These are phyloP conservation scores for Ormyrus pomaceus DNA, from an alignment of 2,888 invertebrate genomes.

Conservation along the genomic window DNA sequence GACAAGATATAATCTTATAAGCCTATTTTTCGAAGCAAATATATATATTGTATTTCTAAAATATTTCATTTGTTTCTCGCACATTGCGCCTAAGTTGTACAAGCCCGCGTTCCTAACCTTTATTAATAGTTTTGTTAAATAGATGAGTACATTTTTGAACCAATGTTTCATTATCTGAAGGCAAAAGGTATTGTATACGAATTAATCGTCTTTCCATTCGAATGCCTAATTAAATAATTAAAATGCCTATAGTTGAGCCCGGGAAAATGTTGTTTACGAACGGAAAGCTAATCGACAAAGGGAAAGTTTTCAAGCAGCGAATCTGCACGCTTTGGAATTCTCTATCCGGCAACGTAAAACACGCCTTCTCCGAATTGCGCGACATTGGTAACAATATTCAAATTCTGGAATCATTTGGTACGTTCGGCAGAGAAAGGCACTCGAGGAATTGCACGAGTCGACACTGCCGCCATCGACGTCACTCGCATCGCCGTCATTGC, in stretches of 20 bases:
- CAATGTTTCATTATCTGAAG: too few species aligned
- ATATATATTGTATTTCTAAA: too few species aligned
- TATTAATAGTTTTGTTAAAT: too few species aligned
- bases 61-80: too few species aligned
- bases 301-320: constrained; percentile 8
- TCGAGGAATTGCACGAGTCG: neutral
- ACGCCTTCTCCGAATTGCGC: constrained; percentile 13
- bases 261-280: neutral
- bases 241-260: neutral
- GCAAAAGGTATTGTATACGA: too few species aligned
- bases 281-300: neutral
- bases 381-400: neutral
- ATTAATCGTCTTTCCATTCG: too few species aligned
- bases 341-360: neutral
- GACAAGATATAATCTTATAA: neutral
- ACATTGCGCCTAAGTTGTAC: too few species aligned
- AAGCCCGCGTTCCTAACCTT: too few species aligned
- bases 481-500: neutral
- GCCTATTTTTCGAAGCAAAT: neutral
- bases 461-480: neutral
- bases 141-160: too few species aligned
- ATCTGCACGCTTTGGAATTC: constrained; percentile 13
- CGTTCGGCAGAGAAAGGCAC: neutral
- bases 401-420: constrained; percentile 38
- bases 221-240: too few species aligned